phyloP scores from a whole-genome alignment of 2,113 vertebrate genomes.

The Jacana jacana region DNA sequence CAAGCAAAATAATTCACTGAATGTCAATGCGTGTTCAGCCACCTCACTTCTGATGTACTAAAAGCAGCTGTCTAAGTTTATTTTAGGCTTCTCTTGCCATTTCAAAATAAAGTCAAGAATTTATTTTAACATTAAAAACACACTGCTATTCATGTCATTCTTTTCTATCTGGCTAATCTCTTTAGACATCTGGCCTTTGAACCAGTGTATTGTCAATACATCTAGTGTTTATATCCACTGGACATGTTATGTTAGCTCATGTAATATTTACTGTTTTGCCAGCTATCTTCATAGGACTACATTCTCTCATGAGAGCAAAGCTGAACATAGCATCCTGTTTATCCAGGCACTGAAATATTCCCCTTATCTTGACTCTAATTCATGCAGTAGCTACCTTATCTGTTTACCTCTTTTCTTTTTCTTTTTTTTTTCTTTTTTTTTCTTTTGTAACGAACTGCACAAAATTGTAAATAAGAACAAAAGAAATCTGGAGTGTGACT shows the following conservation, averaged over 20 bases:
- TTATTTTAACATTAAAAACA: background rate
- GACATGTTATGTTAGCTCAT: constrained; percentile 17
- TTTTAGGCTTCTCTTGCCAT: background rate
- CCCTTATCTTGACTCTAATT: background rate
- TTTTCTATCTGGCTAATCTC: background rate
- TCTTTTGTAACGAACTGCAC: background rate
- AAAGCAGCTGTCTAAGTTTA: background rate
- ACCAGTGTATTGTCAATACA: constrained; percentile 7
- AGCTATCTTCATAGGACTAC: background rate
- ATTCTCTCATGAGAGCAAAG: background rate
- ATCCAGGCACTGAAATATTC: background rate
- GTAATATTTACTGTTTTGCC: constrained; percentile 9
- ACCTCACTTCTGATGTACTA: background rate
- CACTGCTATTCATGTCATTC: background rate
- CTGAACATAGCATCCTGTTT: background rate
- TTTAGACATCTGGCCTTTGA: constrained; percentile 30
- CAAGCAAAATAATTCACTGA: background rate
- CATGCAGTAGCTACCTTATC: background rate
- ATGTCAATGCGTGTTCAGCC: background rate
- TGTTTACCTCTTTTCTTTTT: background rate
- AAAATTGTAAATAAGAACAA: background rate
- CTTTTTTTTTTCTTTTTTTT: background rate
- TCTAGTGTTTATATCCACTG: background rate
- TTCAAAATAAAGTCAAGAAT: background rate
- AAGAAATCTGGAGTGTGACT: background rate